Evolutionary conservation across 2,113 vertebrate genomes (phyloP).

Genomic region (Pycnonotus jocosus): DNA sequence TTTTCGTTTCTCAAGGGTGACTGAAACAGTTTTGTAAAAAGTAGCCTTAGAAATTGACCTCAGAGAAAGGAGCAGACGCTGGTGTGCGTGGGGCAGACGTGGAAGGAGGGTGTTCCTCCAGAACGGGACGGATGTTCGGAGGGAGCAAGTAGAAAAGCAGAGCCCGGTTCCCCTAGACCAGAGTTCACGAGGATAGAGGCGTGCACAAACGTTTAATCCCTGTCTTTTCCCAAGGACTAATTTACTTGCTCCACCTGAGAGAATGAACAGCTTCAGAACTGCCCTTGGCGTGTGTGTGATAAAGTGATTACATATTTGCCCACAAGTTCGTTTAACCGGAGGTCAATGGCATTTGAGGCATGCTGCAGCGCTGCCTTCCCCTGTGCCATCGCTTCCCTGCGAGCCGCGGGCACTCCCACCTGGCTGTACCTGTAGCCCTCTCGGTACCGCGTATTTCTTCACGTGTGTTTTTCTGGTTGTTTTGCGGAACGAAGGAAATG

Average conservation of each 20-base stretch:
- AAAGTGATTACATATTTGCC: not conserved
- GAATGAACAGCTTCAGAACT: not conserved
- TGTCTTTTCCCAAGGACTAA: not conserved
- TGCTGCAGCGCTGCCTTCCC: not conserved
- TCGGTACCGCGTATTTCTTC: not conserved
- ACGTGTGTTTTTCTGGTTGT: not conserved
- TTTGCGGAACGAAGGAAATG: not conserved
- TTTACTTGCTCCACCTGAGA: not conserved
- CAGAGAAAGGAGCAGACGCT: not conserved
- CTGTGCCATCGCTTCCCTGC: not conserved
- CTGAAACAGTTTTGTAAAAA: not conserved
- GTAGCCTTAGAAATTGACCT: not conserved
- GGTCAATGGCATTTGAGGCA: conserved; percentile 1
- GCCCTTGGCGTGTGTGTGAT: not conserved
- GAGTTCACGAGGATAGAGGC: not conserved
- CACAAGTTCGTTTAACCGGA: not conserved
- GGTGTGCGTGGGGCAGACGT: not conserved
- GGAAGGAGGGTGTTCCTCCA: not conserved
- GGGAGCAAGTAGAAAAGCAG: not conserved
- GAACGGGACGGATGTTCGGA: not conserved
- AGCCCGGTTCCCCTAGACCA: not conserved
- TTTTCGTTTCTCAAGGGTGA: not conserved
- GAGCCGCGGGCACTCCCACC: not conserved
- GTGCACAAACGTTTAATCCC: not conserved
- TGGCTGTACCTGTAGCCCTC: not conserved